A percentile compares a stretch with the other conserved stretches of the same genome.
Conservation (phyloP, 2,797 vertebrate species). For the Enteromius radiatus region DNA sequence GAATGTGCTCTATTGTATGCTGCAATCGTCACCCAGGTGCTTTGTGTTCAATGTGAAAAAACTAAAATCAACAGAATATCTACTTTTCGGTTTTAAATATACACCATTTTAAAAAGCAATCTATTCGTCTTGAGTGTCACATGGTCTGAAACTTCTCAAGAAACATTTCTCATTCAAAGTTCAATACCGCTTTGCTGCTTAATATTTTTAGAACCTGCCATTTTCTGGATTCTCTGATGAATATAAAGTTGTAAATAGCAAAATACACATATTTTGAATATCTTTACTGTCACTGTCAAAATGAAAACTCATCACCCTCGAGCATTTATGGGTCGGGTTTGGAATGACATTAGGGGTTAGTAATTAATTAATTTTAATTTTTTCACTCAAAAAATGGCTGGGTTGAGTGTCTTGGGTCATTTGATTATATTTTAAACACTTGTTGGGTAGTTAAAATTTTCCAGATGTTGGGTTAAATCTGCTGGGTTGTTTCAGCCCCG, state of each 20-base stretch:
- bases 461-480: too few relatives aligned
- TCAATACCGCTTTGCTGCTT: background rate
- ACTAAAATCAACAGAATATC: background rate
- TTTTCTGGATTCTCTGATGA: background rate
- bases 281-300: background rate
- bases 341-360: too few relatives aligned
- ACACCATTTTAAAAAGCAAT: background rate
- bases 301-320: too few relatives aligned
- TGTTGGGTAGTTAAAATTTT: too few relatives aligned
- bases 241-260: background rate
- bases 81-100: background rate
- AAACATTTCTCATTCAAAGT: background rate
- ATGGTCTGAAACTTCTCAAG: background rate
- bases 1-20: conserved; percentile 1
- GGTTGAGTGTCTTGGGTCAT: too few relatives aligned
- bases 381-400: background rate
- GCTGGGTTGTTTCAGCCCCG: too few relatives aligned
- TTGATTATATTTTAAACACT: too few relatives aligned
- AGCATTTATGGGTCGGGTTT: too few relatives aligned
- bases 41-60: background rate
- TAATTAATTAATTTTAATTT: background rate
- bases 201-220: background rate
- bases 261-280: background rate
- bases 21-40: background rate
- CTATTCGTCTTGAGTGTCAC: background rate